A percentile compares a stretch with the other conserved stretches of the same genome.
These are phyloP conservation scores for Pachliopta kotzebuea DNA, from an alignment of 2,888 invertebrate species.

Conservation along the genomic window DNA sequence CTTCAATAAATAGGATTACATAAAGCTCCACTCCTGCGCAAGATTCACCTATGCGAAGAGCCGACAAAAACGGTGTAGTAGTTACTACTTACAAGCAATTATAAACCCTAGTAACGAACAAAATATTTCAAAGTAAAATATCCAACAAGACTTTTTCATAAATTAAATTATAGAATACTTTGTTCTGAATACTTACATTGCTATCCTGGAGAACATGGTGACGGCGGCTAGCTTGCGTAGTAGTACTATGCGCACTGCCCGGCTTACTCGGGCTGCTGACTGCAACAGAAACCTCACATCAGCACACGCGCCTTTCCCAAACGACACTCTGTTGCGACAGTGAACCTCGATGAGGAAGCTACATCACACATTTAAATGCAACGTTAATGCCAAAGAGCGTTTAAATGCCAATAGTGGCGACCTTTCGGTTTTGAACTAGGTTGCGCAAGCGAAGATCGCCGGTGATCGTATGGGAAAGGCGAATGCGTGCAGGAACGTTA, in stretches of 20 bases:
- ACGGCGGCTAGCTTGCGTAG: slow-evolving; percentile 38
- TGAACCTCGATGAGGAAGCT: slow-evolving; percentile 76
- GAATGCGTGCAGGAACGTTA: slow-evolving; percentile 53
- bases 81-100: no score
- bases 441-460: slow-evolving; percentile 77
- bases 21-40: slow-evolving; percentile 38
- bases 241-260: slow-evolving; percentile 52
- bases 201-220: slow-evolving; percentile 66
- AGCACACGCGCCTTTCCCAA: slow-evolving; percentile 76
- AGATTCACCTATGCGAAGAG: slow-evolving; percentile 50
- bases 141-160: no score
- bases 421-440: slow-evolving; percentile 71
- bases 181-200: slow-evolving; percentile 60
- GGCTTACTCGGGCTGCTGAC: slow-evolving; percentile 61
- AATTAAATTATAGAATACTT: background rate
- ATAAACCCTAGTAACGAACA: no score
- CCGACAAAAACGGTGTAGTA: slow-evolving; percentile 48
- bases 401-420: slow-evolving; percentile 79
- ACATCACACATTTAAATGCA: slow-evolving; percentile 76
- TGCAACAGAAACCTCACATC: slow-evolving; percentile 75
- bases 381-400: slow-evolving; percentile 78
- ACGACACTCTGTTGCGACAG: slow-evolving; percentile 74
- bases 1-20: slow-evolving; percentile 40
- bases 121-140: no score
- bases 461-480: slow-evolving; percentile 74